Evolutionary conservation across 1,140 invertebrate species (phyloP), one percentile per base, ranked within the genome.

Genomic region (Uloborus diversus): DNA sequence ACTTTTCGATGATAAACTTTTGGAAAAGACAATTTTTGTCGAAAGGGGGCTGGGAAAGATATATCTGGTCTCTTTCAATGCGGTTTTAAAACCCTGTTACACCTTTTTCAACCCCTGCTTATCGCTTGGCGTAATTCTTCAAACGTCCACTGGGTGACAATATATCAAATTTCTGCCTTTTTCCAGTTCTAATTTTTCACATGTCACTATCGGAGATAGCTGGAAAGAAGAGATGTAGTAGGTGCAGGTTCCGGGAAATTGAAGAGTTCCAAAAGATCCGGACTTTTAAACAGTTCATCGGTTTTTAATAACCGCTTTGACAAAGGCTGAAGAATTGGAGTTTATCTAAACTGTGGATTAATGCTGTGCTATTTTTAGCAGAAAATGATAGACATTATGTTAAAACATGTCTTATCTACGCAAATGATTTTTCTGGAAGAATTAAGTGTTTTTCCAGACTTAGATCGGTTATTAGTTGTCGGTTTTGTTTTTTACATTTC

Each of bases 101-200:
- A n/a, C 70, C 64, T 75, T 75, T 75, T 75, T 62, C 51, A 33
- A 30, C 56, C 35, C 53, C 57, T 75, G 70, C 35, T 75, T 75
- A 75, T 75, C 70, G 62, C 70, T 64, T 11, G 37, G 37, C 25
- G 70, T 64, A 64, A 75, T 75, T 75, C 70, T 62, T 75, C 70
- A 75, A 75, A 62, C 62, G 70, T 62, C 57, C n/a, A n/a, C n/a
- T 14, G 30, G 57, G 35, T 59, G 70, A 75, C 70, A 75, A 75
- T 75, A 75, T 75, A 75, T 75, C 70, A 75, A 28, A 59, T 28
- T n/a, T 27, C 28, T 3, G 70, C 56, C n/a, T 75, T 75, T 75
- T 75, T 75, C 70, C 70, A 75, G 57, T 64, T 75, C 70, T 75
- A 75, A 75, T 75, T 75, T 64, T 75, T 75, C 70, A 64, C 70